phyloP scores from a whole-genome alignment of 1,140 invertebrate species.

The Cecropterus lyciades region DNA sequence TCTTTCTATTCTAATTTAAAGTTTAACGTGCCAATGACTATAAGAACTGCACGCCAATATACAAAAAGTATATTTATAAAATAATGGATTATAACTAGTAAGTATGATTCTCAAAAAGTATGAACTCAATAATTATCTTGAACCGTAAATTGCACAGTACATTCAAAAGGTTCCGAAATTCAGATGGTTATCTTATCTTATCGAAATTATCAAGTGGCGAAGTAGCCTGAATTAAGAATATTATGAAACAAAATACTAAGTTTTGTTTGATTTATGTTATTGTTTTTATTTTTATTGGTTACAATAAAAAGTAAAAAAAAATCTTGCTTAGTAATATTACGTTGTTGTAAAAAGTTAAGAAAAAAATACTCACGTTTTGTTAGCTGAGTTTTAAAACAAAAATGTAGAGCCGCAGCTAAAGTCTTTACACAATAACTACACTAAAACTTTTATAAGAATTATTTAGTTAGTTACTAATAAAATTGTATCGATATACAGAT shows the following conservation, averaged over 20 bases:
- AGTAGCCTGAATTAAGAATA: background rate
- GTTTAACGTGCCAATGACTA: no score
- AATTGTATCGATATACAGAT: background rate
- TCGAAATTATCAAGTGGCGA: constrained; percentile 38
- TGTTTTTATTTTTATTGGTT: no score
- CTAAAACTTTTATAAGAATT: constrained; percentile 13
- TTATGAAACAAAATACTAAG: background rate
- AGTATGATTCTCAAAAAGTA: no score
- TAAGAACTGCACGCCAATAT: no score
- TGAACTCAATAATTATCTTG: background rate
- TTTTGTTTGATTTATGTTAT: background rate
- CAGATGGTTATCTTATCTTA: constrained; percentile 54
- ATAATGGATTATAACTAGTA: no score
- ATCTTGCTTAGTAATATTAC: no score
- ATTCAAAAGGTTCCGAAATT: constrained; percentile 11
- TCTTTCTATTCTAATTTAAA: no score
- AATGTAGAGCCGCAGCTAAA: constrained; percentile 8
- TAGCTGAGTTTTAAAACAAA: constrained; percentile 6
- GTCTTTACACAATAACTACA: constrained; percentile 7
- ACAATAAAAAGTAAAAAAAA: no score
- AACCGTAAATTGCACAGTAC: background rate
- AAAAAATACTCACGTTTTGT: constrained; percentile 19
- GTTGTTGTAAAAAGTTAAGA: background rate
- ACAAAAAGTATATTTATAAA: no score
- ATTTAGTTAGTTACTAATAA: background rate